Percentiles rank a stretch among this genome's conserved stretches.
phyloP scores from a whole-genome alignment of 2,888 invertebrate species.

The Druceiella hillmani region DNA sequence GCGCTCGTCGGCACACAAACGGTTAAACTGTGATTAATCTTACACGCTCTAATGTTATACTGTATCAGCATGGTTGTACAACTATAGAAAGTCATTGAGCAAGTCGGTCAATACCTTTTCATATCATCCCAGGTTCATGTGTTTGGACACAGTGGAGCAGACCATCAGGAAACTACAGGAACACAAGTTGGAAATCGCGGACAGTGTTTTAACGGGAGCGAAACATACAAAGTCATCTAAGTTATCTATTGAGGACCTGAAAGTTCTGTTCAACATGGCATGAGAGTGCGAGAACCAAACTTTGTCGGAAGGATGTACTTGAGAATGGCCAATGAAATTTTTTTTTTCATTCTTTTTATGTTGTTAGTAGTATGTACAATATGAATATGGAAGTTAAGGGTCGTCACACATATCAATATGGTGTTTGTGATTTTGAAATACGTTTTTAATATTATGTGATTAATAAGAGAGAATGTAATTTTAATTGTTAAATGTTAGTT shows the following conservation, averaged over 20 bases:
- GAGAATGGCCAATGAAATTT: slow-evolving; percentile 2
- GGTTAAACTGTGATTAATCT: no score
- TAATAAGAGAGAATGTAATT: no score
- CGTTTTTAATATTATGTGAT: no score
- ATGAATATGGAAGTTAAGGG: no score
- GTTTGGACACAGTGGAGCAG: slow-evolving; percentile 83
- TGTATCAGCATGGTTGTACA: not conserved
- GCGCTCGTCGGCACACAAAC: no score
- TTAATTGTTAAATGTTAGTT: no score
- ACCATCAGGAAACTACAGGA: slow-evolving; percentile 76
- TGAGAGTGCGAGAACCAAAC: no score
- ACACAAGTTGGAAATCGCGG: slow-evolving; percentile 70
- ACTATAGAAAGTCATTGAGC: slow-evolving; percentile 1
- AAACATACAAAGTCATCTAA: slow-evolving; percentile 59
- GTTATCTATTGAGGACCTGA: slow-evolving; percentile 74
- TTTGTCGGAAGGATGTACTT: slow-evolving; percentile 16
- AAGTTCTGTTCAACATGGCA: slow-evolving; percentile 60
- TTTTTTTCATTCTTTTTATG: no score
- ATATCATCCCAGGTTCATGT: slow-evolving; percentile 64
- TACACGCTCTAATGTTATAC: not conserved
- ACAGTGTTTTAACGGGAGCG: slow-evolving; percentile 69
- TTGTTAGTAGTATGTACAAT: no score
- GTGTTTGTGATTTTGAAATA: no score
- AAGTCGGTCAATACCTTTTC: no score
- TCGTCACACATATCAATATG: no score